Evolutionary conservation across 1,140 invertebrate genomes (phyloP), one percentile per base, ranked within the genome.

Genomic region (Tetramorium alpestre): DNA sequence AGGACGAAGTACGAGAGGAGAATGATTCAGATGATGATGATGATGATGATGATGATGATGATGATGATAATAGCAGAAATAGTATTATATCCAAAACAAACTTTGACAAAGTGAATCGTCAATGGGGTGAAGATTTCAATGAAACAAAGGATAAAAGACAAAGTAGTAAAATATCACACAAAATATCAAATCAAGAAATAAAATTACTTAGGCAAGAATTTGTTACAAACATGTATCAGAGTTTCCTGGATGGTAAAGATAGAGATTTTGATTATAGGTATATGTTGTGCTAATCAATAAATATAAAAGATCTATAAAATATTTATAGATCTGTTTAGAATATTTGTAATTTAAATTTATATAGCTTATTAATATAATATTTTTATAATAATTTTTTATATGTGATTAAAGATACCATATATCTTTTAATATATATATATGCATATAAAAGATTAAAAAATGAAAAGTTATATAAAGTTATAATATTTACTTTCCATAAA

Each of bases 161-260:
- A 78, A 60, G 8, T 77, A 25, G 22, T 76, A 80, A 54, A 81
- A 69, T 10, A 51, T 33, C 33, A 33, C 44, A 72, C 58, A 82
- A 86, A 67, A 91, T 94, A 75, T 89, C 92, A 6, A 73, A 54
- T 0, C 94, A 96, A 87, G 96, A 97, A 94, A 95, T 96, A 91
- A 94, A 96, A 64, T 91, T 98, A n/a, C 93, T 99, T 1, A 96
- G 96, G 86, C 96, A 98, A 92, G 98, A 99, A 95, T 99, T 99
- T 94, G 94, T 98, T 18, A 97, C 97, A 56, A 96, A 97, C 87
- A 99, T 99, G 98, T 98, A 98, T 93, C 96, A 97, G 90, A 97
- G 96, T 93, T 99, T 99, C 95, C 93, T 99, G 44, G 96, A 97
- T 90, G 98, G 98, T 0, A 97, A 97, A 92, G 98, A 99, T 95